A percentile compares a stretch with the other conserved stretches of the same genome.
Evolutionary conservation across 2,888 invertebrate species (phyloP).

Genomic region (Maniola hyperantus): DNA sequence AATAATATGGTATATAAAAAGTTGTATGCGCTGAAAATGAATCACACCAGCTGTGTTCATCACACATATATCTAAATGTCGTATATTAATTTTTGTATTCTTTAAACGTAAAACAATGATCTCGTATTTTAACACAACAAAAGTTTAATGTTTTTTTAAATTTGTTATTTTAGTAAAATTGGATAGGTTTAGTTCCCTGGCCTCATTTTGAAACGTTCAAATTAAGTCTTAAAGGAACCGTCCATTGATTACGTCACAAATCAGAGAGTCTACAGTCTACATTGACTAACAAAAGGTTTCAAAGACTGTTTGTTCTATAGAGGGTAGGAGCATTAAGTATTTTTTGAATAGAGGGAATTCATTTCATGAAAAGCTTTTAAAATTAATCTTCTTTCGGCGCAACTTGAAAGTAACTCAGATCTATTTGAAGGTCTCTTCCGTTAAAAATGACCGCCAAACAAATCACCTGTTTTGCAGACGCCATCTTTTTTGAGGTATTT

Average conservation of each 20-base stretch:
- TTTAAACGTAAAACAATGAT: constrained; percentile 71
- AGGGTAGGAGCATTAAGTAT: too few species aligned
- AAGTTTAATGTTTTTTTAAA: constrained; percentile 45
- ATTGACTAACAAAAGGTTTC: background rate
- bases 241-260: constrained; percentile 9
- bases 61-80: constrained; percentile 45
- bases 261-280: background rate
- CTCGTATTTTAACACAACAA: constrained; percentile 69
- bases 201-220: constrained; percentile 27
- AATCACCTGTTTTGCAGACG: too few species aligned
- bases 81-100: constrained; percentile 43
- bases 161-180: constrained; percentile 43
- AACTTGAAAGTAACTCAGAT: too few species aligned
- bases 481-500: too few species aligned
- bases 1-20: background rate
- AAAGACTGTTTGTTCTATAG: background rate
- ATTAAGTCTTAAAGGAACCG: constrained; percentile 6
- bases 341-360: too few species aligned
- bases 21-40: constrained; percentile 45
- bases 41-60: constrained; percentile 78
- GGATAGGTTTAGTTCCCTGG: constrained; percentile 39
- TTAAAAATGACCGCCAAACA: too few species aligned
- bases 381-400: too few species aligned
- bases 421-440: too few species aligned
- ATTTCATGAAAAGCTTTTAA: too few species aligned